phyloP scores from a whole-genome alignment of 2,888 invertebrate genomes.

The Nomada flava region DNA sequence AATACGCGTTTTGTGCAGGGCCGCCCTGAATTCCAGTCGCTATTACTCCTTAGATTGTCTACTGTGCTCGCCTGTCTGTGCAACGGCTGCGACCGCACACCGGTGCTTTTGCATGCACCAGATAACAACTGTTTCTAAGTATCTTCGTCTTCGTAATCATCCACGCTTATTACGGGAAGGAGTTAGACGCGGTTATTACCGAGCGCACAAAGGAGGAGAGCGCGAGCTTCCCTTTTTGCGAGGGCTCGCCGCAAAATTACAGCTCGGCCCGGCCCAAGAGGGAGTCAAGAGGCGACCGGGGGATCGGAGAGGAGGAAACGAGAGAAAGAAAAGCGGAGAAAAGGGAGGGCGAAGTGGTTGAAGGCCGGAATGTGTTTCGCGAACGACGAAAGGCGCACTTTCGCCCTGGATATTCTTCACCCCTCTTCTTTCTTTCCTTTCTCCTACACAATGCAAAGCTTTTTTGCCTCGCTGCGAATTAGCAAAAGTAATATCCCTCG shows the following conservation, averaged over 20 bases:
- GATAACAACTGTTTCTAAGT: conserved; percentile 63
- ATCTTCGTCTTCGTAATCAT: conserved; percentile 67
- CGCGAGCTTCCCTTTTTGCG: conserved; percentile 56
- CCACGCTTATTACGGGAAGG: conserved; percentile 64
- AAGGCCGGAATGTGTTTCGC: conserved; percentile 26
- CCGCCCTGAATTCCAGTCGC: conserved; percentile 58
- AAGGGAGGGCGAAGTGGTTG: conserved; percentile 20
- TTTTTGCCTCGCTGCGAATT: conserved; percentile 7
- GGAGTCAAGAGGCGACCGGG: conserved; percentile 53
- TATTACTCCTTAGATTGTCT: conserved; percentile 30
- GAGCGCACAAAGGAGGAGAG: conserved; percentile 48
- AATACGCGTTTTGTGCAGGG: conserved; percentile 48
- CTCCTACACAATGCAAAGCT: background rate
- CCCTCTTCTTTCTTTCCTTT: background rate
- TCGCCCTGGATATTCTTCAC: conserved; percentile 8
- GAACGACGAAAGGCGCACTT: conserved; percentile 23
- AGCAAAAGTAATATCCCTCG: background rate
- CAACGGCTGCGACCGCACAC: background rate
- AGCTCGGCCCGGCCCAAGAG: conserved; percentile 62
- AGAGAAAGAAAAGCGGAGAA: conserved; percentile 2
- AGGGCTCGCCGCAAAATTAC: conserved; percentile 69
- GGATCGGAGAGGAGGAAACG: conserved; percentile 24
- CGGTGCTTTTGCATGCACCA: conserved; percentile 63
- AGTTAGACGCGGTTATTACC: conserved; percentile 65
- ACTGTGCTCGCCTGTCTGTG: background rate